A percentile compares a stretch with the other conserved stretches of the same genome.
These are phyloP conservation scores for Perognathus longimembris DNA, from an alignment of 2,113 vertebrate species.

Conservation along the genomic window DNA sequence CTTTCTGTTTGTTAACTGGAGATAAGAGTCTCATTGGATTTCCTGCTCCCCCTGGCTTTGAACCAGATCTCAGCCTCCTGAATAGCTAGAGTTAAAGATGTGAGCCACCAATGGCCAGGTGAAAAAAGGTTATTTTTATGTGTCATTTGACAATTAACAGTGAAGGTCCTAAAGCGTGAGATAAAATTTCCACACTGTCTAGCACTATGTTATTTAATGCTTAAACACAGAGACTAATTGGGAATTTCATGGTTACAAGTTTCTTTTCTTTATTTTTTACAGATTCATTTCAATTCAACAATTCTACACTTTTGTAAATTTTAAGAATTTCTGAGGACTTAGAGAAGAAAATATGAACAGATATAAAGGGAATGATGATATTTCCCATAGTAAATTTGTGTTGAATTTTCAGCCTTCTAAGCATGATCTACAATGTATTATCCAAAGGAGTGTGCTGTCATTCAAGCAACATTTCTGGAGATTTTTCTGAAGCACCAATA, in stretches of 20 bases:
- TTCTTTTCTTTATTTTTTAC: neutral
- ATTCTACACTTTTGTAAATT: neutral
- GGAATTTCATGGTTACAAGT: neutral
- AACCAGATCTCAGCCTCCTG: no score
- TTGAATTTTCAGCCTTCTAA: neutral
- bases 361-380: neutral
- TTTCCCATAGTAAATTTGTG: neutral
- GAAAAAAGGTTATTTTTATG: neutral
- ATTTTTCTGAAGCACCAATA: neutral
- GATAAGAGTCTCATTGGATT: no score
- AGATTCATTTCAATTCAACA: neutral
- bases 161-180: neutral
- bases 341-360: neutral
- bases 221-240: neutral
- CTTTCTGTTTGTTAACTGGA: no score
- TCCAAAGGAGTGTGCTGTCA: neutral
- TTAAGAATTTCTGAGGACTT: neutral
- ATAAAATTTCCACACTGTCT: neutral
- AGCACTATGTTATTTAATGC: no score
- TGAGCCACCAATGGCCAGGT: no score
- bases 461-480: neutral
- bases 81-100: no score
- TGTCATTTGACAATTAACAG: constrained; percentile 2
- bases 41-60: no score
- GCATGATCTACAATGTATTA: neutral